Conservation (phyloP, 2,888 invertebrate species). For the Venustoraphidia nigricollis region DNA sequence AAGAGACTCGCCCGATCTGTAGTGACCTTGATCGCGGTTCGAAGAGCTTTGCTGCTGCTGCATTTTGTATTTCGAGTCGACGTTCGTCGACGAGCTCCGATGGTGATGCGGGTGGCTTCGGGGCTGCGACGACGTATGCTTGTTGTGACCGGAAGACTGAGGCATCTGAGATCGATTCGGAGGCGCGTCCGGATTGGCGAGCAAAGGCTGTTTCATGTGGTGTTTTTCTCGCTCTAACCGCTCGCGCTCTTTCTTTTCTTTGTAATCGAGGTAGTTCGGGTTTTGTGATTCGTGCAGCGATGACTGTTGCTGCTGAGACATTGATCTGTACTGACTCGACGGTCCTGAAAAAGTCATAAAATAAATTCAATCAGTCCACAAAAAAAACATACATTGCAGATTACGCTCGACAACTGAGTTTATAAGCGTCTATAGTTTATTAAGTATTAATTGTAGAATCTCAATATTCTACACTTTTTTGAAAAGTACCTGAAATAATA, state of each 20-base stretch:
- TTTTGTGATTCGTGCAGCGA: constrained; percentile 30
- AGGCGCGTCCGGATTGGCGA: constrained; percentile 16
- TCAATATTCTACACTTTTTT: no score
- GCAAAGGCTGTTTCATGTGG: constrained; percentile 4
- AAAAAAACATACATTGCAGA: background rate
- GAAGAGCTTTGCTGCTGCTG: constrained; percentile 10
- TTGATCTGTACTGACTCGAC: constrained; percentile 9
- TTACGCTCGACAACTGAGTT: no score
- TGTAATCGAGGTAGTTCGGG: constrained; percentile 42
- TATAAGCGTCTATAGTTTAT: no score
- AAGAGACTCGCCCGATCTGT: constrained; percentile 15
- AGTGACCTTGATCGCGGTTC: constrained; percentile 15
- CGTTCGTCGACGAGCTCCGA: background rate
- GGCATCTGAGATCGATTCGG: constrained; percentile 15
- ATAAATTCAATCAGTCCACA: background rate
- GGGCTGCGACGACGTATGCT: background rate
- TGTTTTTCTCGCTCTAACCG: constrained; percentile 37
- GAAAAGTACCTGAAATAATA: no score
- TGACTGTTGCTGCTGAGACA: constrained; percentile 19
- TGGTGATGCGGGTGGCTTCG: background rate
- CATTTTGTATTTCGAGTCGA: constrained; percentile 9
- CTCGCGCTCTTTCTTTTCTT: constrained; percentile 47
- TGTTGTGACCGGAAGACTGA: background rate
- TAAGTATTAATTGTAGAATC: no score
- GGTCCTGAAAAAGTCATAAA: constrained; percentile 7